Conservation (phyloP, 2,797 vertebrate species). For the Sebastiscus albofasciatus region DNA sequence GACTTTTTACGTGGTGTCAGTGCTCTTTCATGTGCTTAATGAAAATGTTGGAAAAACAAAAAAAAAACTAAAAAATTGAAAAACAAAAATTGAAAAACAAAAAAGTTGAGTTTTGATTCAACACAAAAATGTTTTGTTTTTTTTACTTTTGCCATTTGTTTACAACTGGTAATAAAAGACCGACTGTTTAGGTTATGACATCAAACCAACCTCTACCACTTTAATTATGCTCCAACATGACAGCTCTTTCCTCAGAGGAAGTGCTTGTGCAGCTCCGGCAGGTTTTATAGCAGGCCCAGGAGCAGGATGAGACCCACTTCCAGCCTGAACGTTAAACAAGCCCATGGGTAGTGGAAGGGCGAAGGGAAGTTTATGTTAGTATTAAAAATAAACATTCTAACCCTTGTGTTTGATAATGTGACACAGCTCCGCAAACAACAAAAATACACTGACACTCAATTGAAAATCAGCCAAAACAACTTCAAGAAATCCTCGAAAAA, state of each 20-base stretch:
- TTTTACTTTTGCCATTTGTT: neutral
- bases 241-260: neutral
- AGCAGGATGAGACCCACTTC: neutral
- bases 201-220: neutral
- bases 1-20: too few species aligned
- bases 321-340: neutral
- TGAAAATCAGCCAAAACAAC: neutral
- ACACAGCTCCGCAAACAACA: neutral
- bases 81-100: too few species aligned
- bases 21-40: too few species aligned
- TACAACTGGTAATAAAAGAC: neutral
- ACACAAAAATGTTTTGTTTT: too few species aligned
- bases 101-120: too few species aligned
- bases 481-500: neutral
- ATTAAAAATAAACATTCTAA: neutral
- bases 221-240: neutral
- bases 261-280: neutral
- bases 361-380: neutral
- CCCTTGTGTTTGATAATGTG: neutral
- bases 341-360: too few species aligned
- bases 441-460: neutral
- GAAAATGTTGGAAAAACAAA: too few species aligned
- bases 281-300: neutral
- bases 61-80: too few species aligned
- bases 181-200: neutral